phyloP scores from a whole-genome alignment of 2,113 vertebrate genomes.

The Dryoscopus gambensis region DNA sequence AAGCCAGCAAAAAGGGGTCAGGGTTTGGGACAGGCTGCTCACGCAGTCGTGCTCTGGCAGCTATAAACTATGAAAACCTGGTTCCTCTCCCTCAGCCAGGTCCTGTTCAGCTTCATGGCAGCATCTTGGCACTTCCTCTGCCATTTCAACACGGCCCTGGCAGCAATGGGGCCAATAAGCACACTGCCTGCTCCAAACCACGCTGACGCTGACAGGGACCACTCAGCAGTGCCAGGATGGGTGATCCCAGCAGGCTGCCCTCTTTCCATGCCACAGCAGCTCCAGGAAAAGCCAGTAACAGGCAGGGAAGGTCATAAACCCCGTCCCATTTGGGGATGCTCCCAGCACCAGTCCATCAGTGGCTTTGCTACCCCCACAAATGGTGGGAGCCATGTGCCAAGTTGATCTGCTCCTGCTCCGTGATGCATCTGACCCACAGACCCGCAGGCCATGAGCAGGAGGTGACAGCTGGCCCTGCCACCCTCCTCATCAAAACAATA shows the following conservation, averaged over 20 bases:
- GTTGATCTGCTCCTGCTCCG: fast-evolving
- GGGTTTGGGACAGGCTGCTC: not conserved
- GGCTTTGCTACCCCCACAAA: not conserved
- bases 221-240: fast-evolving
- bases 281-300: not conserved
- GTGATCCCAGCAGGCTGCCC: not conserved
- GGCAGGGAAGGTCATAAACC: not conserved
- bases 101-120: not conserved
- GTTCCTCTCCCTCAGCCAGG: not conserved
- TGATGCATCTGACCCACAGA: not conserved
- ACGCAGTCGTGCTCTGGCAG: fast-evolving
- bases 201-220: fast-evolving
- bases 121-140: not conserved
- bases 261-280: not conserved
- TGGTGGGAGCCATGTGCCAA: not conserved
- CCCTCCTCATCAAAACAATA: not conserved
- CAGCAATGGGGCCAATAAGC: not conserved
- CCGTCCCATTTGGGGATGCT: fast-evolving
- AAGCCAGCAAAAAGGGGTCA: not conserved
- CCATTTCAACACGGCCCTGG: not conserved
- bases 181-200: not conserved
- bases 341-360: not conserved
- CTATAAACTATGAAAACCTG: not conserved
- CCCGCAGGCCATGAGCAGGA: not conserved
- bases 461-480: not conserved